Evolutionary conservation across 2,797 vertebrate genomes (phyloP).

Genomic region (Gephyroberyx darwinii): DNA sequence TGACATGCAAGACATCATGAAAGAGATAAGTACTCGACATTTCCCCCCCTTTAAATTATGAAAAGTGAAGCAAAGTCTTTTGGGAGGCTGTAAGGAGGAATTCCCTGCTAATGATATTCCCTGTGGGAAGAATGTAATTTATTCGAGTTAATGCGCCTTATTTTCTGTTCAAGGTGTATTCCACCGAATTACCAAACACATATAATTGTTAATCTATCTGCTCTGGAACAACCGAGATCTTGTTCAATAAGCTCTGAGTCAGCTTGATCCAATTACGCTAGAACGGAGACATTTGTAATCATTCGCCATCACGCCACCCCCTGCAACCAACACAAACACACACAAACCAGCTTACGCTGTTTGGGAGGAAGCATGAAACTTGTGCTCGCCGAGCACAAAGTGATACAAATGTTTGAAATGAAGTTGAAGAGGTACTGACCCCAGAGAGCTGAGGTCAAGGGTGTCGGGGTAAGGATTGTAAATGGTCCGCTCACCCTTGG

Average conservation of each 20-base stretch:
- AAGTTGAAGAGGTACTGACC: slow-evolving; percentile 68
- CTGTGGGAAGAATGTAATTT: slow-evolving; percentile 75
- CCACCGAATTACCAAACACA: slow-evolving; percentile 76
- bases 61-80: slow-evolving; percentile 72
- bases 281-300: slow-evolving; percentile 82
- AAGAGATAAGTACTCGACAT: slow-evolving; percentile 62
- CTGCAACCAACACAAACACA: slow-evolving; percentile 69
- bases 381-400: slow-evolving; percentile 63
- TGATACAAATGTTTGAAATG: slow-evolving; percentile 77
- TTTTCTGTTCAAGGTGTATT: slow-evolving; percentile 79
- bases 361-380: slow-evolving; percentile 71
- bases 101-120: slow-evolving; percentile 76
- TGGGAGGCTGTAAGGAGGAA: slow-evolving; percentile 69
- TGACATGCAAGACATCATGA: slow-evolving; percentile 44
- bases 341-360: slow-evolving; percentile 66
- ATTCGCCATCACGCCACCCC: slow-evolving; percentile 75
- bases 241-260: slow-evolving; percentile 81
- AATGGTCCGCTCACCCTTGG: slow-evolving; percentile 81
- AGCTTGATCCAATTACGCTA: slow-evolving; percentile 82
- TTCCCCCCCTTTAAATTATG: slow-evolving; percentile 62
- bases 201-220: slow-evolving; percentile 83
- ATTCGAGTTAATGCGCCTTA: slow-evolving; percentile 78
- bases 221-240: slow-evolving; percentile 80
- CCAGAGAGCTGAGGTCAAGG: slow-evolving; percentile 75
- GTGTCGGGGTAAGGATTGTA: slow-evolving; percentile 77